Conservation (phyloP, 2,888 invertebrate genomes). For the Campaea margaritaria region DNA sequence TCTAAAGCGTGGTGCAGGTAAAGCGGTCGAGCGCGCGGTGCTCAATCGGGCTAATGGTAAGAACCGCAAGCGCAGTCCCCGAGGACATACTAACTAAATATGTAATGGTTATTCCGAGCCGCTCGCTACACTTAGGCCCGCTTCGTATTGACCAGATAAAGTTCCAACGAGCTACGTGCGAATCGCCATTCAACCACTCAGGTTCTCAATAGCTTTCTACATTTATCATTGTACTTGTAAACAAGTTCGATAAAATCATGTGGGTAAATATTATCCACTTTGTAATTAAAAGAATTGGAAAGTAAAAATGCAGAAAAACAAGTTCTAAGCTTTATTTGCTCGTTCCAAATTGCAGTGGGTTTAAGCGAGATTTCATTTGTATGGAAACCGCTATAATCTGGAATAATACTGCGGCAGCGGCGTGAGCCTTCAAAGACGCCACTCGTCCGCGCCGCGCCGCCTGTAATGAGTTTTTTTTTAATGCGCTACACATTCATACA, state of each 20-base stretch:
- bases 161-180: conserved; percentile 45
- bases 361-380: conserved; percentile 85
- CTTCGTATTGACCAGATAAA: conserved; percentile 65
- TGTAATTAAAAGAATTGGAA: conserved; percentile 66
- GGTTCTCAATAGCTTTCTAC: neutral
- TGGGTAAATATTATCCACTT: conserved; percentile 35
- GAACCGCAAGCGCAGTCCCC: conserved; percentile 77
- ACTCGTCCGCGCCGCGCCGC: conserved; percentile 80
- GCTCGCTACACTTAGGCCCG: conserved; percentile 65
- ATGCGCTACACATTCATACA: conserved; percentile 80
- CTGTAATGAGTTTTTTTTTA: conserved; percentile 83
- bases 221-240: neutral
- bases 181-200: conserved; percentile 6
- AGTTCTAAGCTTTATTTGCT: conserved; percentile 81
- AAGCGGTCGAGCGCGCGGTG: conserved; percentile 56
- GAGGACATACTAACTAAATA: conserved; percentile 78
- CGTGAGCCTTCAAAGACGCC: conserved; percentile 82
- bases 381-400: conserved; percentile 83
- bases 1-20: conserved; percentile 41
- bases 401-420: conserved; percentile 79
- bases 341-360: conserved; percentile 83
- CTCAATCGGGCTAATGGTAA: conserved; percentile 81
- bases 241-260: no score
- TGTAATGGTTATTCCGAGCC: conserved; percentile 74
- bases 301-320: conserved; percentile 79